phyloP scores from a whole-genome alignment of 2,113 vertebrate species.

The Rhea americana region DNA sequence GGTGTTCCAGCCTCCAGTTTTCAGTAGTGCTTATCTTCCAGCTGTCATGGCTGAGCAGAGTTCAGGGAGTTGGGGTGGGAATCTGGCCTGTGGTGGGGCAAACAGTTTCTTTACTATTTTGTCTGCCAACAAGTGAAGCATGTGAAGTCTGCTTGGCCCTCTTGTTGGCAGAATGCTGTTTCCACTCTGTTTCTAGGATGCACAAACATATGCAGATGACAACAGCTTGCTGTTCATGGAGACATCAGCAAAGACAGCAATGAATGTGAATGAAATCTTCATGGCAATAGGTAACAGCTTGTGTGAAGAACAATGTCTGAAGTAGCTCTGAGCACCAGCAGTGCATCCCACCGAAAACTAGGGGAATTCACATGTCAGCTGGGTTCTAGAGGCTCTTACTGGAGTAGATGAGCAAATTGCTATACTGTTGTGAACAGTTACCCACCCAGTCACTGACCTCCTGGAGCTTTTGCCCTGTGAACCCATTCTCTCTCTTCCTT shows the following conservation, averaged over 20 bases:
- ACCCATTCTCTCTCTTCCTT: not conserved
- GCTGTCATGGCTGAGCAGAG: not conserved
- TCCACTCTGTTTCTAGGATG: constrained; percentile 81
- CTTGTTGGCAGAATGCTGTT: not conserved
- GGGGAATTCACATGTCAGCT: not conserved
- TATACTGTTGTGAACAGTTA: fast-evolving
- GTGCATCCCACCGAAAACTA: not conserved
- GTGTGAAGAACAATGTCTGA: not conserved
- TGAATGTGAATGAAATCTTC: constrained; percentile 99
- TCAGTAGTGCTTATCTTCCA: fast-evolving
- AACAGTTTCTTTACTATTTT: fast-evolving
- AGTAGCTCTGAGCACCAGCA: not conserved
- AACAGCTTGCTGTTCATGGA: constrained; percentile 99
- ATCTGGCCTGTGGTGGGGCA: not conserved
- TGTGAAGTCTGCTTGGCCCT: not conserved
- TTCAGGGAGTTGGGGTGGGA: not conserved
- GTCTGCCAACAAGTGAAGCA: not conserved
- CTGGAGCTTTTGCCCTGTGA: not conserved
- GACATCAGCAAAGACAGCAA: constrained; percentile 97
- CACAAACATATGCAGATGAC: constrained; percentile 95
- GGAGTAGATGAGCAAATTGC: not conserved
- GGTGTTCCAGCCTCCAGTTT: fast-evolving
- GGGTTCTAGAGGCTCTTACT: not conserved
- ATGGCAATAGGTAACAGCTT: constrained; percentile 90
- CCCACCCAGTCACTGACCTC: not conserved